Evolutionary conservation across 2,888 invertebrate species (phyloP), one percentile per base, ranked within the genome.

Genomic region (Hanleya hanleyi): DNA sequence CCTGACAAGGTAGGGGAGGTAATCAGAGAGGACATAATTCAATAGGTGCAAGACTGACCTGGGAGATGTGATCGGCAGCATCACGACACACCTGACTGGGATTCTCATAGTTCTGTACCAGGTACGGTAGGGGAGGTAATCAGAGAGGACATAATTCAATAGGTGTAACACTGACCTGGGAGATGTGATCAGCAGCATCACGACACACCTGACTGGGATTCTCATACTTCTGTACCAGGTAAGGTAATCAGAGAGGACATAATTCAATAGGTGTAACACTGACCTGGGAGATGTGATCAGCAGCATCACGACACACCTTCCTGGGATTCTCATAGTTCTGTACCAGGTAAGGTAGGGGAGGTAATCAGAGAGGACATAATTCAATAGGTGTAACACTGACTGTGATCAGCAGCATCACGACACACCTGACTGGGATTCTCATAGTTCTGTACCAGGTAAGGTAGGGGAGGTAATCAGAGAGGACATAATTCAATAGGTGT

Each of bases 401-500:
- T 98, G 86, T 97, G 96, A 89, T 98, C 97, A 0, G 99, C 98
- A 80, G 97, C 97, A 81, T 96, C 94, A 75, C 97, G 95, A 90
- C 99, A 99, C 38, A 97, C 92, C 86, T 95, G 95, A 88, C 96
- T 98, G 32, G 98, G 98, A 86, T 97, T 97, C 89, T 99, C 99
- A 88, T 98, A 99, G 89, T 98, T 96, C 57, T 57, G n/a, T n/a
- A n/a, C n/a, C n/a, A n/a, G n/a, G n/a, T n/a, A n/a, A n/a, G n/a
- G n/a, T n/a, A n/a, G n/a, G 12, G 47, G 12, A 15, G 12, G n/a
- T 41, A 41, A 41, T 41, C n/a, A n/a, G n/a, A n/a, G n/a, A n/a
- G n/a, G n/a, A n/a, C n/a, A n/a, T 51, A 22, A n/a, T n/a, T n/a
- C 51, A 51, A 51, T 7, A 22, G 51, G 12, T n/a, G 7, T n/a